Conservation (phyloP, 2,888 invertebrate genomes). For the Cheilosia vulpina region DNA sequence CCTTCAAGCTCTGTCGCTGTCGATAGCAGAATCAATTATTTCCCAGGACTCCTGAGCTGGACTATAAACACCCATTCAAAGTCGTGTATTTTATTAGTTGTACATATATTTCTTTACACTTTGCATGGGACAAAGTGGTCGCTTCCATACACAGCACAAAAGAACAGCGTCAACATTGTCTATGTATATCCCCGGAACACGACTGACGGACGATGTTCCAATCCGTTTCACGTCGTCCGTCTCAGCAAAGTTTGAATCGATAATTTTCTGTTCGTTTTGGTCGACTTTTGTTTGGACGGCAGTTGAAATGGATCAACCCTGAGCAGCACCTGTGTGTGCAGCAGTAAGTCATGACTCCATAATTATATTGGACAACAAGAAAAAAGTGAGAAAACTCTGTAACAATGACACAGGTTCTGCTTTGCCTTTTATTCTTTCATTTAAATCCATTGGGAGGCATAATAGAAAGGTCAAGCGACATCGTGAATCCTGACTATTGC, state of each 20-base stretch:
- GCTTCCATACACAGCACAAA: neutral
- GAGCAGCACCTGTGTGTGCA: constrained; percentile 4
- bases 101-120: neutral
- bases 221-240: neutral
- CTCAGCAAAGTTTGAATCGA: neutral
- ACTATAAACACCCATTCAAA: neutral
- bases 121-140: neutral
- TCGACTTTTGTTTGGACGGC: neutral
- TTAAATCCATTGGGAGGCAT: no score
- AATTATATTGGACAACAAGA: constrained; percentile 7
- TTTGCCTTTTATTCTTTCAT: no score
- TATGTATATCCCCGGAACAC: neutral
- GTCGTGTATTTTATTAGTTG: neutral
- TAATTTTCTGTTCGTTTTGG: neutral
- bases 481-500: neutral
- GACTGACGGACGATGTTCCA: no score
- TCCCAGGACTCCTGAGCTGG: neutral
- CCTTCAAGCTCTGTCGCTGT: no score
- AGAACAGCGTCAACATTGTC: neutral
- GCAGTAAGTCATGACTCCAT: neutral
- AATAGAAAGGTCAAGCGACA: no score
- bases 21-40: neutral
- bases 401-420: neutral
- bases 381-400: neutral
- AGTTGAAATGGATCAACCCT: neutral